These are phyloP conservation scores for Eristalinus sepulchralis DNA, from an alignment of 2,888 invertebrate genomes.

Conservation along the genomic window DNA sequence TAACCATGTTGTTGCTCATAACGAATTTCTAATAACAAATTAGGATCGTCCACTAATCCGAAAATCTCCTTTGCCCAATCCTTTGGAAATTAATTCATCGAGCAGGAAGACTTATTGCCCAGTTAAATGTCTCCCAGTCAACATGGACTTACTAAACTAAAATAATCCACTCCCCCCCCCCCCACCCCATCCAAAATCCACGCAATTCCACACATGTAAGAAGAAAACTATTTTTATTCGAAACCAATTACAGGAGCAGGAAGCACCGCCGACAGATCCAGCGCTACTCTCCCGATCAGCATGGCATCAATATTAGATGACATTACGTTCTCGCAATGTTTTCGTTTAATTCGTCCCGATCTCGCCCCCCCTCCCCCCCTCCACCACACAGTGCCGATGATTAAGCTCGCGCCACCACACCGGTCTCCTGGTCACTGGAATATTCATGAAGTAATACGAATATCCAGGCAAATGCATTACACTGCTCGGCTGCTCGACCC, in stretches of 20 bases:
- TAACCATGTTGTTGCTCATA: no score
- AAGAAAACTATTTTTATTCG: constrained; percentile 11
- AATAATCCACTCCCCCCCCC: no score
- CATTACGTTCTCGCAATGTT: constrained; percentile 35
- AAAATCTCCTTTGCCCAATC: no score
- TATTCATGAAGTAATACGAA: constrained; percentile 58
- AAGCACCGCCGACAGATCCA: neutral
- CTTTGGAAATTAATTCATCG: no score
- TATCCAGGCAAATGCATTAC: constrained; percentile 32
- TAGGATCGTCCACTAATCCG: no score
- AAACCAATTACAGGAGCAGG: constrained; percentile 25
- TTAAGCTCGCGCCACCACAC: neutral
- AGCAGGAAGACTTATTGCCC: no score
- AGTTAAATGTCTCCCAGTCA: no score
- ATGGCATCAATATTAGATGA: constrained; percentile 52
- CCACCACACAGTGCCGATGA: neutral
- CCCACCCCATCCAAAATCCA: no score
- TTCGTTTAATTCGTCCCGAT: constrained; percentile 15
- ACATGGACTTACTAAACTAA: no score
- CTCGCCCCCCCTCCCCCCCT: no score
- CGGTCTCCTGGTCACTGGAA: constrained; percentile 24
- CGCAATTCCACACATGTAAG: neutral
- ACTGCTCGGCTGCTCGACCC: neutral
- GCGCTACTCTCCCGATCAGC: constrained; percentile 51
- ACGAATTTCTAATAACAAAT: no score